phyloP scores from a whole-genome alignment of 2,888 invertebrate species.

The Drosophila parthenogenetica region DNA sequence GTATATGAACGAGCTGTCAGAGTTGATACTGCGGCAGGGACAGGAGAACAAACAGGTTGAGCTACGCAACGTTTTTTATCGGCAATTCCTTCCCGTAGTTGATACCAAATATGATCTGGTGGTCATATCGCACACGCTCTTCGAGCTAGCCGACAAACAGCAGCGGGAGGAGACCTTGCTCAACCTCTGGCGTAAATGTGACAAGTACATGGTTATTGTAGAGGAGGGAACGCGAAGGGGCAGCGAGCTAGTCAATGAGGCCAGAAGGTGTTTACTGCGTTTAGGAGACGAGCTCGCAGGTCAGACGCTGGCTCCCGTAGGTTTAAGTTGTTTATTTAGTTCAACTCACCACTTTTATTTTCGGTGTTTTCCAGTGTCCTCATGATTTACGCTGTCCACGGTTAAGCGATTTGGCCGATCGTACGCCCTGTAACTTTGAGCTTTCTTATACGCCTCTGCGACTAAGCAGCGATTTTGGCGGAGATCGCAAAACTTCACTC shows the following conservation, averaged over 20 bases:
- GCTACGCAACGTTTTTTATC: slow-evolving; percentile 88
- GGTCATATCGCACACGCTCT: slow-evolving; percentile 91
- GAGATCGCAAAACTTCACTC: slow-evolving; percentile 86
- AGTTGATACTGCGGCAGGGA: slow-evolving; percentile 89
- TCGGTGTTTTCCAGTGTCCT: slow-evolving; percentile 88
- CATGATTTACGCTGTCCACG: slow-evolving; percentile 93
- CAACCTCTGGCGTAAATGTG: slow-evolving; percentile 94
- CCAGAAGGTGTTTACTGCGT: slow-evolving; percentile 90
- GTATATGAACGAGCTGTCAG: slow-evolving; percentile 93
- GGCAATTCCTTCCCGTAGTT: slow-evolving; percentile 92
- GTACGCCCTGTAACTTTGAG: slow-evolving; percentile 92
- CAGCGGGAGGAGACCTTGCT: slow-evolving; percentile 89
- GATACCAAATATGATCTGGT: slow-evolving; percentile 91
- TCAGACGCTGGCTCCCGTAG: slow-evolving; percentile 92
- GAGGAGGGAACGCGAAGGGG: slow-evolving; percentile 94
- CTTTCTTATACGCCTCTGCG: slow-evolving; percentile 87
- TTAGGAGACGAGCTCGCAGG: slow-evolving; percentile 85
- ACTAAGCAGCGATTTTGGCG: slow-evolving; percentile 85
- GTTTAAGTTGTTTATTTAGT: slow-evolving; percentile 58
- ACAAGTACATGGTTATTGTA: slow-evolving; percentile 92
- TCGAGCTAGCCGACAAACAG: slow-evolving; percentile 90
- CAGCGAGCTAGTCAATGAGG: slow-evolving; percentile 93
- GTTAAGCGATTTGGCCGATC: slow-evolving; percentile 84
- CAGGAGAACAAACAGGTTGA: slow-evolving; percentile 87
- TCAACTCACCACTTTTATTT: slow-evolving; percentile 7